These are phyloP conservation scores for Boulengeromyrus knoepffleri DNA, from an alignment of 2,113 vertebrate genomes.

Conservation along the genomic window DNA sequence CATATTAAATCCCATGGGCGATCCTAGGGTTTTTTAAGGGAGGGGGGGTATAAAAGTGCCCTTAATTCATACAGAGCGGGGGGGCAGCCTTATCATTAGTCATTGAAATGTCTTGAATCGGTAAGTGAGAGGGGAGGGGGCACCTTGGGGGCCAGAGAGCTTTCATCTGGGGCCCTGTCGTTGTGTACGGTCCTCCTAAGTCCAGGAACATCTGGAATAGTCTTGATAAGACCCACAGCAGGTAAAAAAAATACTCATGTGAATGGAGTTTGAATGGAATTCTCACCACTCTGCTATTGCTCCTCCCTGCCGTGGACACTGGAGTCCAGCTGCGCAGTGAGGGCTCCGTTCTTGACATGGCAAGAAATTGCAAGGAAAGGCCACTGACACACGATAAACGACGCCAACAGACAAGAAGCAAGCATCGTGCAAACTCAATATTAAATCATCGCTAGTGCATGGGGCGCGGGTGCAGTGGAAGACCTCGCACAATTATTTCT, in stretches of 20 bases:
- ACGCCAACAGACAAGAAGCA: not conserved
- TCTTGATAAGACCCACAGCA: not conserved
- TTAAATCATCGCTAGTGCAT: not conserved
- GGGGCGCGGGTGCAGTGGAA: not conserved
- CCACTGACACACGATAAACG: not conserved
- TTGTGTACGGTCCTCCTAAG: not conserved
- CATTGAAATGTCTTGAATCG: not conserved
- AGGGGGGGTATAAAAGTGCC: not conserved
- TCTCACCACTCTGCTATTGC: not conserved
- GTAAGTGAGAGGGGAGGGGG: not conserved
- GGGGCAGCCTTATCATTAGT: not conserved
- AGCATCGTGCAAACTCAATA: not conserved
- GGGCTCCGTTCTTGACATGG: not conserved
- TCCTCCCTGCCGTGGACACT: no score
- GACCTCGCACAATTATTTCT: conserved; percentile 2
- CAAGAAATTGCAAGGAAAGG: not conserved
- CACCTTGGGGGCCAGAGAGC: not conserved
- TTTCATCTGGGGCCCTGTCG: not conserved
- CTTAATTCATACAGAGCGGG: not conserved
- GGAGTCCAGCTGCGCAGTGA: no score
- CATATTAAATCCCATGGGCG: not conserved
- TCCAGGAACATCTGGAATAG: not conserved
- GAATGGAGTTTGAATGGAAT: not conserved
- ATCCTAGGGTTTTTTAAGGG: not conserved
- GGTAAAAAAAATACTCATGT: not conserved